Percentiles rank a stretch among this genome's conserved stretches.
These are phyloP conservation scores for Pachydiplax longipennis DNA, from an alignment of 2,888 invertebrate species.

Conservation along the genomic window DNA sequence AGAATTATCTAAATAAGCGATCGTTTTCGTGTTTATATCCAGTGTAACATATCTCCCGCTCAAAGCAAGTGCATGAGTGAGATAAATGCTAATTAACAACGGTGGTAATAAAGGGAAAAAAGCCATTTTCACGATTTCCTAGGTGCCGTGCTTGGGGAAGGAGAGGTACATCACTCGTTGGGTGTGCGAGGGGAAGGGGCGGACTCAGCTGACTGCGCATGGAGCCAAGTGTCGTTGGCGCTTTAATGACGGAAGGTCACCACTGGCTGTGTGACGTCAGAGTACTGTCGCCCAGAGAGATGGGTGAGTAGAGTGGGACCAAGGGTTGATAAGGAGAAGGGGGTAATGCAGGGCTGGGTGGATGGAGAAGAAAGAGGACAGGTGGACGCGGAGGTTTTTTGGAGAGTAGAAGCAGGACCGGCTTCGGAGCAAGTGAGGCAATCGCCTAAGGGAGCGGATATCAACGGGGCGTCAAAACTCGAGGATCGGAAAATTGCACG, in stretches of 20 bases:
- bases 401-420: neutral
- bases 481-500: too few relatives aligned
- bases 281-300: neutral
- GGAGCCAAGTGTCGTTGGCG: conserved; percentile 19
- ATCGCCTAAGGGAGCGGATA: too few relatives aligned
- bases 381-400: neutral
- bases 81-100: neutral
- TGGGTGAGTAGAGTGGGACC: neutral
- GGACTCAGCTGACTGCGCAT: conserved; percentile 11
- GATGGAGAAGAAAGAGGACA: neutral
- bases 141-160: neutral
- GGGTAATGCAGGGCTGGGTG: neutral
- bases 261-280: conserved; percentile 17
- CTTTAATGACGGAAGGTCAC: conserved; percentile 23
- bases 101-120: neutral
- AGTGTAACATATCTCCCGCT: neutral
- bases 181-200: neutral
- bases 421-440: neutral
- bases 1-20: conserved; percentile 1
- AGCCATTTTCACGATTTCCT: neutral
- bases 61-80: neutral
- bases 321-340: neutral
- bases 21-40: neutral
- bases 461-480: too few relatives aligned
- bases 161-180: neutral